Percentiles rank a stretch among this genome's conserved stretches.
Evolutionary conservation across 92 coral and sea anemone species (phyloP).

Genomic region (Parazoanthus darwini): DNA sequence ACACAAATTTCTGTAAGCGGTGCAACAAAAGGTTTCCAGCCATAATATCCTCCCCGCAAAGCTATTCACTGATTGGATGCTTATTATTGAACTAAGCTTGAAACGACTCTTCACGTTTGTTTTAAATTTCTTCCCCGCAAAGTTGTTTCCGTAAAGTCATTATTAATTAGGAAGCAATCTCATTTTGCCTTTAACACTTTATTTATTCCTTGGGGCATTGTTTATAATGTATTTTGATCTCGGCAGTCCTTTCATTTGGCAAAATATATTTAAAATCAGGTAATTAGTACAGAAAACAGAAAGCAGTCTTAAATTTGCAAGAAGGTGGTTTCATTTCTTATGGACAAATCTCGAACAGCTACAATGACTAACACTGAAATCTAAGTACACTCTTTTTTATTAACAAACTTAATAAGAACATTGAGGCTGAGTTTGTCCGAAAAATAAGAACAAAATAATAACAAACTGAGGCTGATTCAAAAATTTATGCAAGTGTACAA

Average conservation of each 20-base stretch:
- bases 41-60: neutral
- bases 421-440: too few relatives aligned
- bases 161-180: neutral
- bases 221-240: neutral
- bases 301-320: neutral
- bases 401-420: too few relatives aligned
- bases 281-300: neutral
- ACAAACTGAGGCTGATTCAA: too few relatives aligned
- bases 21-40: too few relatives aligned
- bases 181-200: neutral
- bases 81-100: neutral
- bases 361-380: neutral
- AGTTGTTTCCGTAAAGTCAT: neutral
- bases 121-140: neutral
- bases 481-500: too few relatives aligned
- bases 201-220: neutral
- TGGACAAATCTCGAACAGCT: neutral
- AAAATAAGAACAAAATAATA: too few relatives aligned
- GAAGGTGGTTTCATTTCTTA: neutral
- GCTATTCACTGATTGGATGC: neutral
- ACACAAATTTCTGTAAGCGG: too few relatives aligned
- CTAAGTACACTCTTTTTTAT: too few relatives aligned
- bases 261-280: neutral
- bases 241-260: neutral
- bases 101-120: neutral